phyloP scores from a whole-genome alignment of 1,140 invertebrate species.

The Protaetia brevitarsis region DNA sequence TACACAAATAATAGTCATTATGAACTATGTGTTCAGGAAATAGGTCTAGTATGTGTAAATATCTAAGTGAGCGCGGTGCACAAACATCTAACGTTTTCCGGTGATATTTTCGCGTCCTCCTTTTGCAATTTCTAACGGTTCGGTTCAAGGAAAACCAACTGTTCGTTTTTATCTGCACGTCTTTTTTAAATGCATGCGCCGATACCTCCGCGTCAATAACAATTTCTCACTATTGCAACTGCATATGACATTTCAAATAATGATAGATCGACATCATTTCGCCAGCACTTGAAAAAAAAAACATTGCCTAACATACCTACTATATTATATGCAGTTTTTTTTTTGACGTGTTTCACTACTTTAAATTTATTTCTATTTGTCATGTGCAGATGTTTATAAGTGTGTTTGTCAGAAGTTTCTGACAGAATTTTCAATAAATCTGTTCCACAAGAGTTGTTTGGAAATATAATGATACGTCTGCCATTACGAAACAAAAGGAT shows the following conservation, averaged over 20 bases:
- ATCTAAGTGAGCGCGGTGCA: not conserved
- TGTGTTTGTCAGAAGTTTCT: too few species aligned
- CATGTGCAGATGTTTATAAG: not conserved
- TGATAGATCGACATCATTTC: not conserved
- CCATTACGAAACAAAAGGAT: too few species aligned
- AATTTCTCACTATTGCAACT: not conserved
- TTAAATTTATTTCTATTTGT: not conserved
- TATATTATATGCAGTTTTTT: not conserved
- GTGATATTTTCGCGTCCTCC: not conserved
- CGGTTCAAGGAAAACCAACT: conserved; percentile 5
- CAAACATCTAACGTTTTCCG: not conserved
- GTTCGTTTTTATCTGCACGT: not conserved
- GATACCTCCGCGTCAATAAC: not conserved
- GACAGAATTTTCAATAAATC: too few species aligned
- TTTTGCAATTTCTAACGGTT: not conserved
- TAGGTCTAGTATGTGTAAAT: not conserved
- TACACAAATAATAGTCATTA: not conserved
- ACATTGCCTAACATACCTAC: not conserved
- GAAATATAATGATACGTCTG: too few species aligned
- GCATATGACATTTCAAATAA: not conserved
- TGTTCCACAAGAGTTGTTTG: too few species aligned
- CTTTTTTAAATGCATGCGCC: not conserved
- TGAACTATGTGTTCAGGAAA: not conserved
- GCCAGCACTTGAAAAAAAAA: not conserved
- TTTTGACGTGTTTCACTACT: too few species aligned